These are phyloP conservation scores for Anodontia alba DNA, from an alignment of 2,888 invertebrate genomes.

Conservation along the genomic window DNA sequence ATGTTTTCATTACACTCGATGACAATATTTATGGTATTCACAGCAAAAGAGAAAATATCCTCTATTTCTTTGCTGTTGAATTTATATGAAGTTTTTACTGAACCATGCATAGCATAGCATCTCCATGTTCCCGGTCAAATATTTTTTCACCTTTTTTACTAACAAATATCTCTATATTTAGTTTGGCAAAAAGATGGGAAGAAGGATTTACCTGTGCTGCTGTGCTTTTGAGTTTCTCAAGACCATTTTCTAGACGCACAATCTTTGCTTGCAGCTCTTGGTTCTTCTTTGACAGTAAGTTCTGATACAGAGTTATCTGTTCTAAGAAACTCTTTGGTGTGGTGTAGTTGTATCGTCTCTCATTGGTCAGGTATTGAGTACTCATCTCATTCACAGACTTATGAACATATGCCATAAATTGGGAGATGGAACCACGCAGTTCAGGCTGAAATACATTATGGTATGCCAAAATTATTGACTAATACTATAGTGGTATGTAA, in stretches of 20 bases:
- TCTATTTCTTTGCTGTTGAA: too few species aligned
- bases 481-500: too few species aligned
- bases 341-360: slow-evolving; percentile 97
- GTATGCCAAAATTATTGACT: too few species aligned
- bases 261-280: slow-evolving; percentile 95
- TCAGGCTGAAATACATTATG: slow-evolving; percentile 86
- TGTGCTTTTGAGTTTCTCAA: slow-evolving; percentile 95
- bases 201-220: slow-evolving; percentile 89
- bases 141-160: too few species aligned
- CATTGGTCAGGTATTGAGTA: slow-evolving; percentile 93
- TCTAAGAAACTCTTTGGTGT: slow-evolving; percentile 98
- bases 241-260: slow-evolving; percentile 94
- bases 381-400: slow-evolving; percentile 96
- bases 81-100: too few species aligned
- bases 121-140: too few species aligned
- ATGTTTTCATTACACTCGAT: too few species aligned
- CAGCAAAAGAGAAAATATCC: too few species aligned
- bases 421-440: slow-evolving; percentile 93
- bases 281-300: slow-evolving; percentile 93
- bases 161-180: too few species aligned
- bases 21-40: too few species aligned
- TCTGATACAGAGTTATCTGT: slow-evolving; percentile 96
- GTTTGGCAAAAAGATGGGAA: too few species aligned
- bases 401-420: slow-evolving; percentile 98
- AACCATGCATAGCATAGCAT: too few species aligned